A percentile compares a stretch with the other conserved stretches of the same genome.
These are phyloP conservation scores for Oikopleura dioica DNA, from an alignment of 23 tunicate genomes.

Conservation along the genomic window DNA sequence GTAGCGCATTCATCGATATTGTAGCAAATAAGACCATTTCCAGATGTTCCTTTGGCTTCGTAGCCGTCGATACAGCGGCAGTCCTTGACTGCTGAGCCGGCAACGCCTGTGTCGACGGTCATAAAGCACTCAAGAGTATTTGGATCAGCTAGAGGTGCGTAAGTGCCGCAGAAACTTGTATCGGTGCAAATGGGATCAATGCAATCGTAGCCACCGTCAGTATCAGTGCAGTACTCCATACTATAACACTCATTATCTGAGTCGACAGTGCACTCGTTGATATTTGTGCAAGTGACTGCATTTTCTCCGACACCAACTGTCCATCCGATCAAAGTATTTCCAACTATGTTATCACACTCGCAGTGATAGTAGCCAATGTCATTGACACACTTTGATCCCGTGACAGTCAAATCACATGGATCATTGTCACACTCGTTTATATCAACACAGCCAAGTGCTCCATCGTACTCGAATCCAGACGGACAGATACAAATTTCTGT, in stretches of 20 bases:
- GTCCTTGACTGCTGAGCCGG: no score
- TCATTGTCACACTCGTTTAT: slow-evolving; percentile 16
- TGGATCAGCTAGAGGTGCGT: no score
- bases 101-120: no score
- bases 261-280: neutral
- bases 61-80: neutral
- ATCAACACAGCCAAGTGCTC: no score
- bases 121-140: no score
- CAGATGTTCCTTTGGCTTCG: no score
- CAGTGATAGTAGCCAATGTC: slow-evolving; percentile 14
- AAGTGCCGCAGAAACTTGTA: no score
- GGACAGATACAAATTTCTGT: no score
- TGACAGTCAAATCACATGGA: slow-evolving; percentile 8
- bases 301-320: no score
- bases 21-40: slow-evolving; percentile 13
- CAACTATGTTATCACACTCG: slow-evolving; percentile 15
- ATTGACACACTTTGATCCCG: slow-evolving; percentile 10
- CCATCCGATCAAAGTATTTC: slow-evolving; percentile 14
- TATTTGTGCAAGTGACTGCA: neutral
- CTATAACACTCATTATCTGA: neutral
- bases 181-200: no score
- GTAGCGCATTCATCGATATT: slow-evolving; percentile 26
- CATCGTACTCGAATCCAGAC: no score
- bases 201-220: slow-evolving; percentile 2
- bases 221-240: neutral